phyloP scores from a whole-genome alignment of 2,888 invertebrate species.

The Hydriomena furcata region DNA sequence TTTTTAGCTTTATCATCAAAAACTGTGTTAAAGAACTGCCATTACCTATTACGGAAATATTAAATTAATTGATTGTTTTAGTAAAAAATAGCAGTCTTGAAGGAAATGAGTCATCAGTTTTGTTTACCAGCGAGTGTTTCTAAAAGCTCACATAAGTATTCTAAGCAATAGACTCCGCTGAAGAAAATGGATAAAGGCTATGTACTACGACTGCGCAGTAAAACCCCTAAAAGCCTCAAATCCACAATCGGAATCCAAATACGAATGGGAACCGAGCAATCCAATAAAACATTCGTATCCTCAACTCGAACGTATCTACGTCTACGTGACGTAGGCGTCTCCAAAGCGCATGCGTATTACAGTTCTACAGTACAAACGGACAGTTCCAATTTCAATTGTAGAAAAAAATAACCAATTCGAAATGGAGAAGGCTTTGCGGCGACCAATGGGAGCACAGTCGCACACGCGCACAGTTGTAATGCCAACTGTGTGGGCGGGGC shows the following conservation, averaged over 20 bases:
- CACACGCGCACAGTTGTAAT: constrained; percentile 72
- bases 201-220: constrained; percentile 67
- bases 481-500: constrained; percentile 82
- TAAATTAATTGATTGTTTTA: too few species aligned
- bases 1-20: too few species aligned
- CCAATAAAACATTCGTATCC: constrained; percentile 80
- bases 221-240: constrained; percentile 58
- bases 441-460: constrained; percentile 70
- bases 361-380: constrained; percentile 75
- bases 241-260: constrained; percentile 70
- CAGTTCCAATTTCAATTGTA: constrained; percentile 81
- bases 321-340: constrained; percentile 78
- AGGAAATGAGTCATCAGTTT: too few species aligned
- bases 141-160: constrained; percentile 1
- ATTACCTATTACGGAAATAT: too few species aligned
- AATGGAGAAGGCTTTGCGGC: constrained; percentile 80
- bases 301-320: constrained; percentile 74
- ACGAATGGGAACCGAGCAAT: constrained; percentile 75
- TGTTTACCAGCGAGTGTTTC: neutral
- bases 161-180: neutral
- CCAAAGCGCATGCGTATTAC: constrained; percentile 71
- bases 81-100: too few species aligned
- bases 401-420: constrained; percentile 83
- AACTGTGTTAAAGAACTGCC: too few species aligned
- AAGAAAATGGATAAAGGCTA: neutral